Base-by-base conservation (phyloP, 2,888 invertebrate species). In the Archaeoteleia sp. region DNA sequence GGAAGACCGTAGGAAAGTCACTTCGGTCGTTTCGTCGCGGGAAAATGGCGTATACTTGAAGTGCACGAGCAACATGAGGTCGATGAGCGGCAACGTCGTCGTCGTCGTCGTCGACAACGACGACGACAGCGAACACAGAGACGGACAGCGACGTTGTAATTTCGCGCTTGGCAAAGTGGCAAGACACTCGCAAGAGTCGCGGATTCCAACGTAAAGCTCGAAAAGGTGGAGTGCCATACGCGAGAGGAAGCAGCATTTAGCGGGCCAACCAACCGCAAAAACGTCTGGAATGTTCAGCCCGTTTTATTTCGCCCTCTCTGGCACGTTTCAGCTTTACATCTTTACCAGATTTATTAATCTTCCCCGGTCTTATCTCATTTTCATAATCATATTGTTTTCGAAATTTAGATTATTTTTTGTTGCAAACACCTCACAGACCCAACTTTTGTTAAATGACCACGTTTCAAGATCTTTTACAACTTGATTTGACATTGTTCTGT, bases 331-430 rank as follows among this genome's bases (percentile, higher is more conserved):
- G 58, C 65, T 65, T 63, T 70, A 54, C 67, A 69, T 57, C 48
- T 25, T 23, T 60, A 60, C 51, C 61, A 72, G 71, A 73, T 74
- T 73, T 74, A 74, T 74, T 74, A 74, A 73, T 74, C 72, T 70
- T 71, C 61, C 17, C 30, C 48, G 30, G 37, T 55, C 35, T 20
- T 8, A 42, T 34, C 42, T 49, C 49, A 45, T 63, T 39, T 55
- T 55, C 49, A 48, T 48, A 48, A 55, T 63, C 34, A 12, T 13
- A 25, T 55, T n/a, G 32, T 9, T 49, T 54, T 8, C n/a, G n/a
- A n/a, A n/a, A n/a, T n/a, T n/a, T n/a, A n/a, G n/a, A n/a, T n/a
- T n/a, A n/a, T n/a, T n/a, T n/a, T n/a, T n/a, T n/a, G n/a, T n/a
- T n/a, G n/a, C n/a, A n/a, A n/a, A 34, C 46, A 17, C 25, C 23